Evolutionary conservation across 2,797 vertebrate species (phyloP), one percentile per base, ranked within the genome.

Genomic region (Rallus crepitans): DNA sequence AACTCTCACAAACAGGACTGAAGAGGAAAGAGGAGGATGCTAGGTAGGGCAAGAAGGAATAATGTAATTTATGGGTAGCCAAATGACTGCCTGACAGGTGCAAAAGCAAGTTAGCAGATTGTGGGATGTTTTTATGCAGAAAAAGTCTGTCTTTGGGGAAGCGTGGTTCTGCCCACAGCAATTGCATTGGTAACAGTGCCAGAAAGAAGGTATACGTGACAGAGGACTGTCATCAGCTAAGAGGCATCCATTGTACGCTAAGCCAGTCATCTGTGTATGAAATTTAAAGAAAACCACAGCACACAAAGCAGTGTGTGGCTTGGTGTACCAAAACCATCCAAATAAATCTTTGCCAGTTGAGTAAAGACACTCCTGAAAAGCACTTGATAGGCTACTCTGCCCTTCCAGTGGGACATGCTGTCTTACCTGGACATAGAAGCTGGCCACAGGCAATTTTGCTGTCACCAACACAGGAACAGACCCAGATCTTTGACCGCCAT

Each of bases 31-130:
- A 91, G 60, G 33, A 89, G 48, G 39, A 59, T 73, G 60, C 28
- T 80, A 80, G 56, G 35, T 70, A 89, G 60, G 70, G 64, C 68
- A 89, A 66, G 87, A 92, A 92, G 25, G 42, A 91, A 87, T 66
- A 87, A 66, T 19, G 39, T 93, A 93, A 91, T 92, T 87, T 94
- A 63, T 87, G 75, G 56, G 64, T 93, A 87, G 89, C 84, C 87
- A 89, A 92, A 89, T 63, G 75, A 72, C 68, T 94, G 89, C 87
- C 42, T 94, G 93, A 89, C 66, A 93, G 56, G 87, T 93, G 84
- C 75, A 92, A 93, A 95, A 92, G 33, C 39, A 56, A 53, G 83
- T 80, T 77, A 82, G 52, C 68, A 82, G 60, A 73, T 37, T 73
- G 82, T 93, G 82, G 56, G 71, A 82, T 85, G 75, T 48, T 91